Conservation (phyloP, 2,888 invertebrate genomes). For the Megamerina dolium region DNA sequence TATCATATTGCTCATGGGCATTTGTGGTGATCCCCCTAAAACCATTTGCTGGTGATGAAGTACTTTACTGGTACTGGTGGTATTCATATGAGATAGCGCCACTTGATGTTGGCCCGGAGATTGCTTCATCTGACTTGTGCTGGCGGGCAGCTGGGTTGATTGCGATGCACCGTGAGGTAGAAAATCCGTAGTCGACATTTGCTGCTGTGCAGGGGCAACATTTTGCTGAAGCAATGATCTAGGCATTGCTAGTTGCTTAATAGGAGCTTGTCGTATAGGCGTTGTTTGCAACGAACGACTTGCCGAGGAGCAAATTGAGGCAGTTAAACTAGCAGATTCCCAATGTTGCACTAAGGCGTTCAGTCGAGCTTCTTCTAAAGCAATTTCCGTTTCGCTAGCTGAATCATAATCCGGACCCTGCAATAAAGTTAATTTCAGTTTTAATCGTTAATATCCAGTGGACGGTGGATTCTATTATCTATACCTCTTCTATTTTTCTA, state of each 20-base stretch:
- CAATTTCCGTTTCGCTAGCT: conserved; percentile 67
- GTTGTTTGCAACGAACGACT: conserved; percentile 54
- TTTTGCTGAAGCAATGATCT: conserved; percentile 33
- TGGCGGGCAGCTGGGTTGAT: conserved; percentile 18
- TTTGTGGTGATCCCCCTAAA: no score
- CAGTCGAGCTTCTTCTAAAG: conserved; percentile 62
- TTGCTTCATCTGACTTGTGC: conserved; percentile 23
- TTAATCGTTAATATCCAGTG: no score
- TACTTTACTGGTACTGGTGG: no score
- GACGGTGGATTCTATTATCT: no score
- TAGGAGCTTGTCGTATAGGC: conserved; percentile 50
- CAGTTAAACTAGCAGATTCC: conserved; percentile 63
- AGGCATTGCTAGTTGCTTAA: conserved; percentile 29
- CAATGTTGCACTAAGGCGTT: conserved; percentile 66
- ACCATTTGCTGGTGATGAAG: conserved; percentile 26
- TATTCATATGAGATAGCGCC: conserved; percentile 30
- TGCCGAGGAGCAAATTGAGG: conserved; percentile 52
- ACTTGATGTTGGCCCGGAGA: conserved; percentile 28
- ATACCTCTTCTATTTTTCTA: conserved; percentile 83
- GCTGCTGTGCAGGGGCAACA: conserved; percentile 24
- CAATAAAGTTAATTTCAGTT: no score
- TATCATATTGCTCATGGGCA: conserved; percentile 22
- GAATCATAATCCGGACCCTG: conserved; percentile 80
- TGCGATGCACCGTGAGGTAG: conserved; percentile 40
- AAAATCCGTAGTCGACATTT: conserved; percentile 38